A percentile compares a stretch with the other conserved stretches of the same genome.
Evolutionary conservation across 1,140 invertebrate genomes (phyloP).

Genomic region (Oedothorax gibbosus): DNA sequence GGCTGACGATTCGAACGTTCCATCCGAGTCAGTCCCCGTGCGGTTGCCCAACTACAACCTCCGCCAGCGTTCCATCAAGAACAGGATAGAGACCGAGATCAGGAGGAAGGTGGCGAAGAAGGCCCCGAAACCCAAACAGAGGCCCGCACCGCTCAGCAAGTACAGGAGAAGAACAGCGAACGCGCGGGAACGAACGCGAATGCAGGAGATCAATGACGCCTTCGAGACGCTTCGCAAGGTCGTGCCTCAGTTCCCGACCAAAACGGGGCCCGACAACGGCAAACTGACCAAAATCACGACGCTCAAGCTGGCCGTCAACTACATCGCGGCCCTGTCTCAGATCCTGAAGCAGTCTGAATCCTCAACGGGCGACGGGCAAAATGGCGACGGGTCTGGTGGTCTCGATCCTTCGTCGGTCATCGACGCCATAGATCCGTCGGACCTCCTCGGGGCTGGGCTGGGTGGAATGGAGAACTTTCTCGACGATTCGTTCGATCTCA

Average conservation of each 20-base stretch:
- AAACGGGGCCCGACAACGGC: conserved; percentile 69
- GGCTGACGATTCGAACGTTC: conserved; percentile 2
- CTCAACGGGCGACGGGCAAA: conserved; percentile 3
- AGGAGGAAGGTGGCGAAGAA: conserved; percentile 65
- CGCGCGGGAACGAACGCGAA: conserved; percentile 84
- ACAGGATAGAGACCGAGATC: conserved; percentile 70
- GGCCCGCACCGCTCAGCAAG: conserved; percentile 86
- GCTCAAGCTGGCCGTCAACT: conserved; percentile 86
- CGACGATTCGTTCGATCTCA: conserved; percentile 54
- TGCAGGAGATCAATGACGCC: conserved; percentile 88
- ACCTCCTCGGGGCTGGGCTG: conserved; percentile 41
- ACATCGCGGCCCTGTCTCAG: conserved; percentile 78
- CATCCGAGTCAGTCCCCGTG: conserved; percentile 9
- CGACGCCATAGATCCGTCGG: conserved; percentile 33
- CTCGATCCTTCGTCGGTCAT: conserved; percentile 22
- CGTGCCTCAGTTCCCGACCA: conserved; percentile 74
- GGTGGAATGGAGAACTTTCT: conserved; percentile 13
- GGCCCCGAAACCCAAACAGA: conserved; percentile 74
- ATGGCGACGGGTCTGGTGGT: conserved; percentile 10
- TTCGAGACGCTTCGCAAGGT: conserved; percentile 83
- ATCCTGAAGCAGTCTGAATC: conserved; percentile 68
- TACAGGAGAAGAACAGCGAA: conserved; percentile 91
- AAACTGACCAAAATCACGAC: conserved; percentile 92
- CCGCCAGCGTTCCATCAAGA: conserved; percentile 71
- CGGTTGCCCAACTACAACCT: conserved; percentile 70